Evolutionary conservation across 1,140 invertebrate species (phyloP).

Genomic region (Drosophila lacertosa): DNA sequence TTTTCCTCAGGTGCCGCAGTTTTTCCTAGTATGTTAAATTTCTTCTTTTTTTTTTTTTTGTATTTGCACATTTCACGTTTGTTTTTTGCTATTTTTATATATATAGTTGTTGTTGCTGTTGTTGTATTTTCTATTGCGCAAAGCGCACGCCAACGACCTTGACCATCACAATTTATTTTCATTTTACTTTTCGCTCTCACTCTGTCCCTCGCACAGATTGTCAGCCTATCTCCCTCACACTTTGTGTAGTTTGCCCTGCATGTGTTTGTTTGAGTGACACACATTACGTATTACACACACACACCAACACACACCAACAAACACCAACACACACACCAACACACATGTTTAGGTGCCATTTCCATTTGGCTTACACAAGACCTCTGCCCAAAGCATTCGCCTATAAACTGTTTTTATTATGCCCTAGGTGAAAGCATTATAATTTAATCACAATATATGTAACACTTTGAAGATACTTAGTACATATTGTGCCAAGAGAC

Average conservation of each 20-base stretch:
- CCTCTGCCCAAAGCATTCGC: constrained; percentile 5
- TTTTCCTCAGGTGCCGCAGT: background rate
- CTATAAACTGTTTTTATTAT: constrained; percentile 9
- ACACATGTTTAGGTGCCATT: constrained; percentile 17
- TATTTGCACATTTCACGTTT: constrained; percentile 52
- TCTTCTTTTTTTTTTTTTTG: too few relatives aligned
- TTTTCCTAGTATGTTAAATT: constrained; percentile 41
- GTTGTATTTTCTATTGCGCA: constrained; percentile 55
- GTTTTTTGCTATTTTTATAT: constrained; percentile 16
- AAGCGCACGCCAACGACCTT: constrained; percentile 78
- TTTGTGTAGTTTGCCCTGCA: constrained; percentile 11
- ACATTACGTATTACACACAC: constrained; percentile 51
- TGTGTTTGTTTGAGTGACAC: constrained; percentile 61
- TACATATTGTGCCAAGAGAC: too few relatives aligned
- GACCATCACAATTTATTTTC: constrained; percentile 83
- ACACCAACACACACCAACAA: background rate
- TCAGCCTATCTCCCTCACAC: background rate
- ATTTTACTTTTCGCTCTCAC: constrained; percentile 69
- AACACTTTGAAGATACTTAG: background rate
- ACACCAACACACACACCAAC: constrained; percentile 8
- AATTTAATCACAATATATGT: background rate
- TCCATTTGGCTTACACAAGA: constrained; percentile 47
- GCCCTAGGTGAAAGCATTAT: background rate
- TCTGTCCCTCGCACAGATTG: constrained; percentile 10
- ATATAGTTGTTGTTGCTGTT: constrained; percentile 31